phyloP scores from a whole-genome alignment of 1,140 invertebrate species.

The Acromyrmex echinatior region DNA sequence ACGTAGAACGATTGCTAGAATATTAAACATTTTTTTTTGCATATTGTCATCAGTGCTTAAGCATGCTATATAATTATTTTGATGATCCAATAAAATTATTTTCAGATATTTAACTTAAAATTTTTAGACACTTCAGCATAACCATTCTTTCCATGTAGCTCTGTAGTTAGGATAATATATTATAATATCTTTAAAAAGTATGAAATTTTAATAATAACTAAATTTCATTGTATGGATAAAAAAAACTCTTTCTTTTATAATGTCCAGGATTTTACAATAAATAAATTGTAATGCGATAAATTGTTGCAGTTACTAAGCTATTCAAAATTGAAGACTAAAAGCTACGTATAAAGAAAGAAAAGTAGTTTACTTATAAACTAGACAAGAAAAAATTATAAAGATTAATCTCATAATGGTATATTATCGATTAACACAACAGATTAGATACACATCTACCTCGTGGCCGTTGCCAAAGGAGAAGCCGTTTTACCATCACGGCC shows the following conservation, averaged over 20 bases:
- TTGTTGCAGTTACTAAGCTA: not conserved
- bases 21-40: no score
- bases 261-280: not conserved
- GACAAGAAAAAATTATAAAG: conserved; percentile 13
- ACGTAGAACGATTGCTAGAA: no score
- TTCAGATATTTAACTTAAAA: no score
- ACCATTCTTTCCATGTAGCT: no score
- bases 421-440: conserved; percentile 48
- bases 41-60: no score
- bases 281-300: not conserved
- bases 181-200: not conserved
- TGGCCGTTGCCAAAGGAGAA: conserved; percentile 53
- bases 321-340: not conserved
- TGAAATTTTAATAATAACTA: not conserved
- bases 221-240: not conserved
- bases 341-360: not conserved
- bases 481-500: conserved; percentile 7
- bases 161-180: not conserved
- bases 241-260: not conserved
- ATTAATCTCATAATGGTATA: conserved; percentile 27
- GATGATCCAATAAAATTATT: no score
- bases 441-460: conserved; percentile 49
- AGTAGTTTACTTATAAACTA: not conserved
- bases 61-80: no score
- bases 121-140: no score